These are phyloP conservation scores for Hemibagrus guttatus DNA, from an alignment of 2,797 vertebrate species.

Conservation along the genomic window DNA sequence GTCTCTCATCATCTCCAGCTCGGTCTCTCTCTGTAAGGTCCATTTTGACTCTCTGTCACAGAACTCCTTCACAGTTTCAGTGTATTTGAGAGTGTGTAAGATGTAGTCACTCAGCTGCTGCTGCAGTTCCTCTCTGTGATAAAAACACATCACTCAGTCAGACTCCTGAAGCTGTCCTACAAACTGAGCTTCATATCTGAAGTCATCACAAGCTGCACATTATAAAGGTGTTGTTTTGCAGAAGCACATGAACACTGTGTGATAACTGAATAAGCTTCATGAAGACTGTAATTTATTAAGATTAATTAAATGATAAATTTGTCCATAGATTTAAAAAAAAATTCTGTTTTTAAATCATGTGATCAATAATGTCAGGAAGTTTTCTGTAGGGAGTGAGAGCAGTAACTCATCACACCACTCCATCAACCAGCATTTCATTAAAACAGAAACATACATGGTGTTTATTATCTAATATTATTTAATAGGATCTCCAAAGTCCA, in stretches of 20 bases:
- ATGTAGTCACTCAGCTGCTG: conserved; percentile 59
- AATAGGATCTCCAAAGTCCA: neutral
- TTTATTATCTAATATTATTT: neutral
- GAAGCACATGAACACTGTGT: neutral
- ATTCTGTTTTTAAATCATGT: neutral
- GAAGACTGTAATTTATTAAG: neutral
- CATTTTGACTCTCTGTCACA: conserved; percentile 59
- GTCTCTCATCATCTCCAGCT: conserved; percentile 63
- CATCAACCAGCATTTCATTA: neutral
- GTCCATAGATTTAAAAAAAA: neutral
- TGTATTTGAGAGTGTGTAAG: conserved; percentile 61
- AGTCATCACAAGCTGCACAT: neutral
- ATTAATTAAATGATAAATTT: no score
- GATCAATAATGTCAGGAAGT: neutral
- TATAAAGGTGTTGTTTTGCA: neutral
- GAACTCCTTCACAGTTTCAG: conserved; percentile 62
- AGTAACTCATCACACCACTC: neutral
- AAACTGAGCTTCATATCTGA: neutral
- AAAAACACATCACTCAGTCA: conserved; percentile 29
- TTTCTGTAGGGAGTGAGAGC: neutral
- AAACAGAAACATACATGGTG: neutral
- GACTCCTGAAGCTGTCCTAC: neutral
- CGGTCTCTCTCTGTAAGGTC: conserved; percentile 58
- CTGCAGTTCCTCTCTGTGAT: conserved; percentile 59
- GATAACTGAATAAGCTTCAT: neutral